Evolutionary conservation across 2,888 invertebrate species (phyloP).

Genomic region (Empis stercorea): DNA sequence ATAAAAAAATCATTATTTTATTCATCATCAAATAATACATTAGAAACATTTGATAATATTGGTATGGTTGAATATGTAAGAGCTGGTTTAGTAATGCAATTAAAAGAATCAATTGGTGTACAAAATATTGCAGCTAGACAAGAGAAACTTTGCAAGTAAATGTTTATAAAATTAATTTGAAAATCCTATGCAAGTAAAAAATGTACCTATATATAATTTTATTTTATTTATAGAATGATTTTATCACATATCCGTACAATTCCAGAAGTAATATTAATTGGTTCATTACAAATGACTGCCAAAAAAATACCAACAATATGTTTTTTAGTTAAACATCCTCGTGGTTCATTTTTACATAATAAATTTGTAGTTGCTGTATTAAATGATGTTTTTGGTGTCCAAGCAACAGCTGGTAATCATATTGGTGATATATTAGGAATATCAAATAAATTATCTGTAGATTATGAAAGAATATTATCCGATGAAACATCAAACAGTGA

Average conservation of each 20-base stretch:
- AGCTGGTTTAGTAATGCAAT: constrained; percentile 72
- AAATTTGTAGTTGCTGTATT: constrained; percentile 61
- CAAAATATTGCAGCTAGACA: constrained; percentile 57
- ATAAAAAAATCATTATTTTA: constrained; percentile 46
- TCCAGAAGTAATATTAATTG: constrained; percentile 66
- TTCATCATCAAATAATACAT: constrained; percentile 34
- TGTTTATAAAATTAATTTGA: constrained; percentile 19
- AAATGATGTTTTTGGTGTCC: constrained; percentile 86
- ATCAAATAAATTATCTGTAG: constrained; percentile 56
- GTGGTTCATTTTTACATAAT: constrained; percentile 75
- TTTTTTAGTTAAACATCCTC: constrained; percentile 68
- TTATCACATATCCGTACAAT: constrained; percentile 64
- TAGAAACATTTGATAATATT: constrained; percentile 46
- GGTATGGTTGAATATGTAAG: constrained; percentile 71
- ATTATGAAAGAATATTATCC: constrained; percentile 52
- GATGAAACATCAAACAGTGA: constrained; percentile 44
- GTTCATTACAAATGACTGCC: constrained; percentile 51
- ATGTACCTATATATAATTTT: neutral
- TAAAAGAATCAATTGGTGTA: constrained; percentile 67
- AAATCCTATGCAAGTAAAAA: constrained; percentile 27
- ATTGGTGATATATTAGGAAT: constrained; percentile 79
- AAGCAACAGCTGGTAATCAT: constrained; percentile 66
- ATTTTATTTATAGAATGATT: constrained; percentile 50
- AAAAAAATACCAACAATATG: constrained; percentile 72
- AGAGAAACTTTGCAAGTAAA: constrained; percentile 60